Conservation (phyloP, 2,113 vertebrate species). For the Paramisgurnus dabryanus region DNA sequence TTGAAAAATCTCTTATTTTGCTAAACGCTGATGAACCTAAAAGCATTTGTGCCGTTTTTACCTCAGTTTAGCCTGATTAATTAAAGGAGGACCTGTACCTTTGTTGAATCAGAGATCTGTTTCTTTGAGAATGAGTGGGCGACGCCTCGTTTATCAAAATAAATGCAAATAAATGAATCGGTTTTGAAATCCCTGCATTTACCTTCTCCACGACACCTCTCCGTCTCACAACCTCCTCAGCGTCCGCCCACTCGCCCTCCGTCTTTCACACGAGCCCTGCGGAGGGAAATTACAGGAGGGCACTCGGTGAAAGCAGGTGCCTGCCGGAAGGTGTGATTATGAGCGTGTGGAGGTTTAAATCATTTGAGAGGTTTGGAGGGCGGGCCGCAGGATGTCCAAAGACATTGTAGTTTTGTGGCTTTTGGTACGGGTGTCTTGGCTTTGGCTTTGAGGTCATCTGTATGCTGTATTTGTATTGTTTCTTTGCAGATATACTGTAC, state of each 20-base stretch:
- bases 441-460: too few relatives aligned
- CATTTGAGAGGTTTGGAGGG: background rate
- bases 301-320: constrained; percentile 24
- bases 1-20: background rate
- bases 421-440: too few relatives aligned
- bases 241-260: constrained; percentile 57
- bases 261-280: constrained; percentile 40
- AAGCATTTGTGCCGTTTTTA: background rate
- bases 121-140: constrained; percentile 57
- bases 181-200: constrained; percentile 61
- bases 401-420: background rate
- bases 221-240: constrained; percentile 53
- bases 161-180: constrained; percentile 54
- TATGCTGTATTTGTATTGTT: too few relatives aligned
- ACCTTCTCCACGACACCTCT: constrained; percentile 40
- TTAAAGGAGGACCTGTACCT: background rate
- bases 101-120: constrained; percentile 24
- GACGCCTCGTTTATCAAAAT: constrained; percentile 61
- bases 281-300: constrained; percentile 37
- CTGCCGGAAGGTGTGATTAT: constrained; percentile 26
- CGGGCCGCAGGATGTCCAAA: background rate
- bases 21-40: background rate
- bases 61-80: background rate
- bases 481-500: too few relatives aligned
- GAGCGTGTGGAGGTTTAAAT: constrained; percentile 5